These are phyloP conservation scores for Phaethon lepturus DNA, from an alignment of 2,113 vertebrate species.

Conservation along the genomic window DNA sequence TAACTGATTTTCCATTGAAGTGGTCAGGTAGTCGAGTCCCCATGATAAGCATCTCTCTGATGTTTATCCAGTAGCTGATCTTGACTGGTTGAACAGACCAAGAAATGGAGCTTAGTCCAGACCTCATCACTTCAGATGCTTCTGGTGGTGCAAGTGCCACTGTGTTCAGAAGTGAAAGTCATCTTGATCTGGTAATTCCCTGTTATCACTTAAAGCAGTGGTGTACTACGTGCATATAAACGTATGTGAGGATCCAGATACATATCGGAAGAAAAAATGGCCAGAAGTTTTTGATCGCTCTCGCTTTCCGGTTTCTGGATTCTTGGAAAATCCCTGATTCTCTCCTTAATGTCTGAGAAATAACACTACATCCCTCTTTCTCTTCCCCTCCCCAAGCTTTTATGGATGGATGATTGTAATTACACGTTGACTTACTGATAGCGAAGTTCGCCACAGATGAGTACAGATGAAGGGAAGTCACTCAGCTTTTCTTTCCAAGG, in stretches of 20 bases:
- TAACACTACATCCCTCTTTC: neutral
- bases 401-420: neutral
- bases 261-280: rapidly evolving
- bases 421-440: neutral
- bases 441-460: neutral
- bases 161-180: neutral
- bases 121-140: neutral
- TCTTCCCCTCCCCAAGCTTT: neutral
- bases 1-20: neutral
- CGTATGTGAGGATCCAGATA: neutral
- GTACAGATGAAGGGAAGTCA: neutral
- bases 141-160: rapidly evolving
- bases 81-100: neutral
- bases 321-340: neutral
- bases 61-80: constrained; percentile 2
- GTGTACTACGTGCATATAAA: neutral
- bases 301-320: neutral
- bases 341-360: neutral
- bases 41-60: neutral
- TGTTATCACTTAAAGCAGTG: neutral
- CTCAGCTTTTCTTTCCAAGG: neutral
- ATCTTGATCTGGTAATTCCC: neutral
- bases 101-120: neutral
- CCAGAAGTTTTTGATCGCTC: neutral
- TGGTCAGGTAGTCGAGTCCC: neutral